phyloP scores from a whole-genome alignment of 2,888 invertebrate species.

The Exocentrus adspersus region DNA sequence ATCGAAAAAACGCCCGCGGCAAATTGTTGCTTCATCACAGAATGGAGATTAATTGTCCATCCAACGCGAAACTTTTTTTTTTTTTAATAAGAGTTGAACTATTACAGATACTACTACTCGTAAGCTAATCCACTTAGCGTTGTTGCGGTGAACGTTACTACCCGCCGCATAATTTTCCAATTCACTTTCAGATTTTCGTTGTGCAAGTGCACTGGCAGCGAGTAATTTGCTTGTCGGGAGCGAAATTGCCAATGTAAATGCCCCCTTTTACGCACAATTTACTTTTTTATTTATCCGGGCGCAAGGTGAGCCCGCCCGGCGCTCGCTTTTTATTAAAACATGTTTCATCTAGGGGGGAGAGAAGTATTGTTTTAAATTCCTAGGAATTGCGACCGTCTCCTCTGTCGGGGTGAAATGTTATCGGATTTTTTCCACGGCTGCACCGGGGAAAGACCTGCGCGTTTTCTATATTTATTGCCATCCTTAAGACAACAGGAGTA shows the following conservation, averaged over 20 bases:
- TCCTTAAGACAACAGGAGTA: constrained; percentile 55
- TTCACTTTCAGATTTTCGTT: constrained; percentile 42
- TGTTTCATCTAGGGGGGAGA: constrained; percentile 38
- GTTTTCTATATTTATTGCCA: constrained; percentile 54
- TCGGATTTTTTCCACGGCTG: constrained; percentile 28
- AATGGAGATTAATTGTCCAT: too few relatives aligned
- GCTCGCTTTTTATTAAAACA: constrained; percentile 55
- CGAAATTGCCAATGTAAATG: constrained; percentile 54
- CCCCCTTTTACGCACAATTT: constrained; percentile 58
- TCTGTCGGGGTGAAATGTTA: constrained; percentile 19
- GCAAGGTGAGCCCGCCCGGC: constrained; percentile 48
- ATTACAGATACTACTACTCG: too few relatives aligned
- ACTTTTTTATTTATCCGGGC: constrained; percentile 56
- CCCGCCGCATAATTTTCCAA: constrained; percentile 50
- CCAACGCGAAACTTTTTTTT: too few relatives aligned
- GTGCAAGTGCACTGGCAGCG: constrained; percentile 46
- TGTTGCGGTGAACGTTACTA: constrained; percentile 16
- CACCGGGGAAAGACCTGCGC: constrained; percentile 27
- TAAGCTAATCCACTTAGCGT: constrained; percentile 12
- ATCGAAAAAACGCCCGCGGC: not conserved
- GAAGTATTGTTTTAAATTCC: constrained; percentile 31
- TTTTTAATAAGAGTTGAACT: too few relatives aligned
- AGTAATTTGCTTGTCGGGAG: constrained; percentile 49
- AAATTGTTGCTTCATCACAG: constrained; percentile 1
- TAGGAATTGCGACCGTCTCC: constrained; percentile 2